Evolutionary conservation across 2,797 vertebrate species (phyloP).

Genomic region (Cyclopterus lumpus): DNA sequence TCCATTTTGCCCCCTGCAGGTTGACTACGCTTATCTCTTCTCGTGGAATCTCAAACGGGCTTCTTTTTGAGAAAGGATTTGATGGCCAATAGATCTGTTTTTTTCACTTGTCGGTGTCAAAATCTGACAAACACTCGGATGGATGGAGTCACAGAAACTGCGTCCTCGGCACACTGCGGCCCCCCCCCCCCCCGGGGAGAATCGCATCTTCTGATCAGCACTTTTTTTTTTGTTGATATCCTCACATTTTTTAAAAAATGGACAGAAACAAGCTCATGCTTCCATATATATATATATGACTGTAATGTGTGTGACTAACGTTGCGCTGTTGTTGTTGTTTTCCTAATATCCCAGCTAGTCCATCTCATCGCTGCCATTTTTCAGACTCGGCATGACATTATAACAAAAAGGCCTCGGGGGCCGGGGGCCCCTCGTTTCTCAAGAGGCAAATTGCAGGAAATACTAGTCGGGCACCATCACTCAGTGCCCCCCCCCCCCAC

Average conservation of each 20-base stretch:
- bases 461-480: constrained; percentile 27
- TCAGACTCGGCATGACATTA: constrained; percentile 29
- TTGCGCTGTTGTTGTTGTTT: constrained; percentile 9
- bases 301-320: neutral
- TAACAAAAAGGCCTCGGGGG: constrained; percentile 31
- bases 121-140: constrained; percentile 42
- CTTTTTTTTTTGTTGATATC: constrained; percentile 50
- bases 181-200: constrained; percentile 39
- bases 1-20: too few relatives aligned
- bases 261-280: neutral
- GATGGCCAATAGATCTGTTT: neutral
- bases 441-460: constrained; percentile 46
- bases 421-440: constrained; percentile 29
- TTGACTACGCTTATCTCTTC: too few relatives aligned
- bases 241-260: constrained; percentile 15
- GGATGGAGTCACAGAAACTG: constrained; percentile 33
- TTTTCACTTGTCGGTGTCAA: constrained; percentile 40
- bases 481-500: constrained; percentile 53
- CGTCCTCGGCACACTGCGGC: constrained; percentile 43
- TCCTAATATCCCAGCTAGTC: neutral
- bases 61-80: neutral
- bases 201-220: constrained; percentile 55
- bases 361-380: constrained; percentile 21
- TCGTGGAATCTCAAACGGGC: too few relatives aligned
- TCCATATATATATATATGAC: neutral